A percentile compares a stretch with the other conserved stretches of the same genome.
These are phyloP conservation scores for Anolis carolinensis DNA, from an alignment of 2,113 vertebrate species.

Conservation along the genomic window DNA sequence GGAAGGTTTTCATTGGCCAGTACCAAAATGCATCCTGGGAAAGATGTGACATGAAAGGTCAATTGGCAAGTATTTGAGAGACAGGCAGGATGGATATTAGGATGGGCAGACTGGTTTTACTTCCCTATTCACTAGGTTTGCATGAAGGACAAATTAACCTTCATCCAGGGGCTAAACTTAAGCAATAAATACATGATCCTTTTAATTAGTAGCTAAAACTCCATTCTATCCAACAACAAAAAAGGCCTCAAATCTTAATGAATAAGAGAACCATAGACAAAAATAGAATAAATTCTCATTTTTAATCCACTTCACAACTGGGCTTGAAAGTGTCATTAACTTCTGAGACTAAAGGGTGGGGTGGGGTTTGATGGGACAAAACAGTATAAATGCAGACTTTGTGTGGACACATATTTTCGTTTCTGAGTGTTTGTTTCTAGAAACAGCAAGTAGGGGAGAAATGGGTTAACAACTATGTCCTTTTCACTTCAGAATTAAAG, in stretches of 20 bases:
- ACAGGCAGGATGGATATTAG: slow-evolving; percentile 4
- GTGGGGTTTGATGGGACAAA: too few relatives aligned
- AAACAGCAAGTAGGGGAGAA: not conserved
- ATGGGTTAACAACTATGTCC: not conserved
- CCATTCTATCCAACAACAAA: not conserved
- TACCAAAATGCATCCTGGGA: slow-evolving; percentile 40
- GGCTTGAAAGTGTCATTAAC: too few relatives aligned
- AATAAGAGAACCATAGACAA: not conserved
- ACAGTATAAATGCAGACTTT: too few relatives aligned
- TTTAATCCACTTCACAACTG: too few relatives aligned
- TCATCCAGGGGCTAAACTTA: not conserved
- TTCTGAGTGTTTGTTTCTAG: not conserved
- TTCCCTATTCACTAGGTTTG: not conserved
- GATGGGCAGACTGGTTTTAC: slow-evolving; percentile 15
- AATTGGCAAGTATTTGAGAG: slow-evolving; percentile 11
- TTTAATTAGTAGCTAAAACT: slow-evolving; percentile 1
- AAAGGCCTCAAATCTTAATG: not conserved
- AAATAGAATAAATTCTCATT: too few relatives aligned
- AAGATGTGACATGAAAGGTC: slow-evolving; percentile 56
- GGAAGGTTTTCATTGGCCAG: slow-evolving; percentile 56
- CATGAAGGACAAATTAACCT: not conserved
- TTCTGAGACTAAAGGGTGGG: too few relatives aligned
- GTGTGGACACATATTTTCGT: too few relatives aligned
- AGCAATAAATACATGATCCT: not conserved
- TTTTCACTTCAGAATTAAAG: not conserved